Percentiles rank a stretch among this genome's conserved stretches.
phyloP scores from a whole-genome alignment of 2,113 vertebrate species.

The Chlamydotis undulata region DNA sequence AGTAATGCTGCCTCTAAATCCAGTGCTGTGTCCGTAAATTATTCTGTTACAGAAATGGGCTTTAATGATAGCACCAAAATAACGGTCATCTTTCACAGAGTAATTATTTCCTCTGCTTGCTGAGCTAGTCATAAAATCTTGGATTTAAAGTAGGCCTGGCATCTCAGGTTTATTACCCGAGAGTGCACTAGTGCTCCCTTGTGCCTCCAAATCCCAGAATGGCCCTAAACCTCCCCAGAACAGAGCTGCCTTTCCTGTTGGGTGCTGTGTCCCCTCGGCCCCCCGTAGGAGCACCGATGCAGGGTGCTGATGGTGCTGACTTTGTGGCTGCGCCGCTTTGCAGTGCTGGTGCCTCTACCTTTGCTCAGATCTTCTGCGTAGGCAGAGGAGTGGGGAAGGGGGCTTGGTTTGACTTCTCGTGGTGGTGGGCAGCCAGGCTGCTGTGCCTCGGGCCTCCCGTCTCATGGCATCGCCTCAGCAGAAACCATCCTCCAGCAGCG shows the following conservation, averaged over 20 bases:
- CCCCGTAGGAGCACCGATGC: fast-evolving
- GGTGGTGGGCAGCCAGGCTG: background rate
- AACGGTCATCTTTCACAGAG: background rate
- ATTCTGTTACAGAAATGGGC: background rate
- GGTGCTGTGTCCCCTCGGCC: background rate
- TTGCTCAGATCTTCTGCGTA: background rate
- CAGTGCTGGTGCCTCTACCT: background rate
- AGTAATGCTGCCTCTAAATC: background rate
- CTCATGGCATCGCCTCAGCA: background rate
- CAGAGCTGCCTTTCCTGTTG: background rate
- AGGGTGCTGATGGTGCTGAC: no score
- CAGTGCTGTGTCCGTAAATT: background rate
- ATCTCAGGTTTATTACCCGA: background rate
- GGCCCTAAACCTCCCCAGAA: background rate
- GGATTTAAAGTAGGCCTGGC: background rate
- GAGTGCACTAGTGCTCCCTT: background rate
- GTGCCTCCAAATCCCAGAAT: background rate
- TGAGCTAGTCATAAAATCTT: background rate
- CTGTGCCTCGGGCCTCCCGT: background rate
- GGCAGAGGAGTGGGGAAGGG: background rate
- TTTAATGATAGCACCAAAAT: background rate
- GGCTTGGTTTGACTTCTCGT: background rate
- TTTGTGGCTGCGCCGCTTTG: background rate
- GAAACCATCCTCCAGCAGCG: background rate
- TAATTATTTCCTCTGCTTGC: background rate